phyloP scores from a whole-genome alignment of 2,113 vertebrate genomes.

The Smithornis capensis region DNA sequence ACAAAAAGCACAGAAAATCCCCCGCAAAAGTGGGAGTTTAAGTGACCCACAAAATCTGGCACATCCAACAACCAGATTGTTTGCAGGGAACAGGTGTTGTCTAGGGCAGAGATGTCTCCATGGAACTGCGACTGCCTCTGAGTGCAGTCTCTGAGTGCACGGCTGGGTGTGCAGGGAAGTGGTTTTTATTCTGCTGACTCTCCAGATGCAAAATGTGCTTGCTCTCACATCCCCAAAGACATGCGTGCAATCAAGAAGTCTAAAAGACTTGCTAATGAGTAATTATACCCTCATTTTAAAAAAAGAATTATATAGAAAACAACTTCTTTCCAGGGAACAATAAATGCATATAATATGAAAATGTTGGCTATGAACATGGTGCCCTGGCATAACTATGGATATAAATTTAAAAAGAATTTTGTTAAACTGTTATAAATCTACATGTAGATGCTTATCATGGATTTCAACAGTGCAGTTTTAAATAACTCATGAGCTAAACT shows the following conservation, averaged over 20 bases:
- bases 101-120: not conserved
- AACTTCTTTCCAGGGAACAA: not conserved
- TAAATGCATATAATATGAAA: not conserved
- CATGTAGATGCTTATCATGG: not conserved
- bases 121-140: accelerated
- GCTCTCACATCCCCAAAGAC: not conserved
- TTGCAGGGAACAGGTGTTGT: accelerated
- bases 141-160: too few species aligned
- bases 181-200: not conserved
- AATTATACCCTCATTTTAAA: not conserved
- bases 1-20: not conserved
- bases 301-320: not conserved
- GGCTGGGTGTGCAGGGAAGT: not conserved
- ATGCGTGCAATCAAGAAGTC: not conserved
- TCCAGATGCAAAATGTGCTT: not conserved
- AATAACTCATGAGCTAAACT: not conserved
- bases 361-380: not conserved
- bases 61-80: too few species aligned
- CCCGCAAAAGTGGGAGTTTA: not conserved
- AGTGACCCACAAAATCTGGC: not conserved
- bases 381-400: not conserved
- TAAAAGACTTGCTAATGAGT: not conserved
- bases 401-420: not conserved
- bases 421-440: not conserved
- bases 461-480: not conserved